A percentile compares a stretch with the other conserved stretches of the same genome.
phyloP scores from a whole-genome alignment of 2,113 vertebrate species.

The Prolemur simus region DNA sequence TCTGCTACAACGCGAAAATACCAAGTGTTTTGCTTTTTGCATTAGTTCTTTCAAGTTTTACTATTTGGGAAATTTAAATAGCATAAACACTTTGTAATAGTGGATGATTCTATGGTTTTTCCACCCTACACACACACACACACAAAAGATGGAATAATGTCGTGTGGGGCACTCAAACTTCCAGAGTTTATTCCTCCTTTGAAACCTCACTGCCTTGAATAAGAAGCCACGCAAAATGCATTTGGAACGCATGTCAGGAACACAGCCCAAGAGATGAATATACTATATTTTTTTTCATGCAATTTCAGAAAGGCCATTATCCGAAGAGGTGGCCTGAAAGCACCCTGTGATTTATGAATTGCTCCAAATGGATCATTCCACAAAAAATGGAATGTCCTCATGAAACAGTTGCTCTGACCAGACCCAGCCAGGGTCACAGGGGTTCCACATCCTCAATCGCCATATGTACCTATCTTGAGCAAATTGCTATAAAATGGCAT shows the following conservation, averaged over 20 bases:
- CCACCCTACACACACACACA: rapidly evolving
- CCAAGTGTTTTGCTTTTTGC: not conserved
- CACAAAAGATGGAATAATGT: not conserved
- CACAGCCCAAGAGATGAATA: constrained; percentile 15
- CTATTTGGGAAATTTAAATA: not conserved
- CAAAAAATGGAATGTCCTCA: constrained; percentile 64
- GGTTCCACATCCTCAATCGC: constrained; percentile 11
- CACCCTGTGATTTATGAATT: constrained; percentile 73
- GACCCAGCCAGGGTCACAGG: constrained; percentile 23
- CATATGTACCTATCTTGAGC: not conserved
- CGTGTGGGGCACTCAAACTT: too few species aligned
- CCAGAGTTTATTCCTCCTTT: not conserved
- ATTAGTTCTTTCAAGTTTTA: not conserved
- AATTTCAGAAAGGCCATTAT: not conserved
- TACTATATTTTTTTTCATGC: constrained; percentile 53
- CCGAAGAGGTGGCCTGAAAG: constrained; percentile 46
- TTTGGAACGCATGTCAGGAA: not conserved
- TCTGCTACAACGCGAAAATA: not conserved
- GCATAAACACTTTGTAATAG: not conserved
- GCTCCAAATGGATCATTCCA: constrained; percentile 57
- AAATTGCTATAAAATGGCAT: constrained; percentile 66
- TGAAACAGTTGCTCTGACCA: constrained; percentile 63
- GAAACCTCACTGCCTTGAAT: not conserved
- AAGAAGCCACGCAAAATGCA: not conserved
- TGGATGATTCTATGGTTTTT: rapidly evolving